A percentile compares a stretch with the other conserved stretches of the same genome.
phyloP scores from a whole-genome alignment of 2,888 invertebrate species.

The Eulithis prunata region DNA sequence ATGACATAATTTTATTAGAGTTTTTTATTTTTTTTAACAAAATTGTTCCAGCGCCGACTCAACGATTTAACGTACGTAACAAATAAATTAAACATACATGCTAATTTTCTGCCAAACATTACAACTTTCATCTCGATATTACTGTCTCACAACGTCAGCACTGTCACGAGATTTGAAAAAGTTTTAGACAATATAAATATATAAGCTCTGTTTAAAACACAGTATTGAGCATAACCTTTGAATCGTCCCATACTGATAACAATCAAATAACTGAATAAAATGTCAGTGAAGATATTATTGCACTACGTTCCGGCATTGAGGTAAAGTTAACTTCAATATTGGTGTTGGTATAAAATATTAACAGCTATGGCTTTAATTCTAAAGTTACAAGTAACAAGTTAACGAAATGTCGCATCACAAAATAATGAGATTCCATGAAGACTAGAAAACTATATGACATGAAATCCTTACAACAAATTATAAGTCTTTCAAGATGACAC shows the following conservation, averaged over 20 bases:
- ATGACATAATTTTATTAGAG: conserved; percentile 74
- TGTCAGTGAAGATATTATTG: conserved; percentile 53
- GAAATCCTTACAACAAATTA: conserved; percentile 80
- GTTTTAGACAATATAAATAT: conserved; percentile 49
- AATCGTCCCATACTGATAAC: conserved; percentile 50
- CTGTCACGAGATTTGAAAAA: conserved; percentile 51
- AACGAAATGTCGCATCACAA: conserved; percentile 70
- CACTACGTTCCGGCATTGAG: conserved; percentile 64
- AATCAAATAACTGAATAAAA: conserved; percentile 48
- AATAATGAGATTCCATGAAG: conserved; percentile 82
- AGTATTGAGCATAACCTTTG: conserved; percentile 33
- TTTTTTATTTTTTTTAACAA: conserved; percentile 81
- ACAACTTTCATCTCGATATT: conserved; percentile 74
- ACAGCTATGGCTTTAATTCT: conserved; percentile 63
- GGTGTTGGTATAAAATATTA: conserved; percentile 63
- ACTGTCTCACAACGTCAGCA: conserved; percentile 73
- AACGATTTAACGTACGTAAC: conserved; percentile 80
- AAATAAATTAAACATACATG: conserved; percentile 79
- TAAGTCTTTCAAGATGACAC: conserved; percentile 83
- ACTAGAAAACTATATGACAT: conserved; percentile 83
- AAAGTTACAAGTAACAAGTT: conserved; percentile 61
- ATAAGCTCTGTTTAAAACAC: conserved; percentile 43
- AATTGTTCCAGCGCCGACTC: conserved; percentile 77
- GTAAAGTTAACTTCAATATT: conserved; percentile 52
- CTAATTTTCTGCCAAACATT: conserved; percentile 77